phyloP scores from a whole-genome alignment of 2,888 invertebrate species.

The Nymphalis urticae region DNA sequence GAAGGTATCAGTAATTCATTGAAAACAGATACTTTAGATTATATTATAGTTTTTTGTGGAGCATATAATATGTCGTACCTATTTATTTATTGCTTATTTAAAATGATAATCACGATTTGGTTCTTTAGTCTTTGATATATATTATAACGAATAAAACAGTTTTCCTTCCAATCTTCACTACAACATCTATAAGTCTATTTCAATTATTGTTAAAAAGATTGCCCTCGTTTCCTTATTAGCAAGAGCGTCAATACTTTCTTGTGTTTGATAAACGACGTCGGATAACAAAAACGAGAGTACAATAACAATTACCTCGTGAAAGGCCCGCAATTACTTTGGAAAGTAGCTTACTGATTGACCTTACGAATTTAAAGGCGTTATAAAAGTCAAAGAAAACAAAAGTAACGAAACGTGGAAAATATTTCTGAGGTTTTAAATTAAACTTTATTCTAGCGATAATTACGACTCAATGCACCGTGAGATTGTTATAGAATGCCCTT shows the following conservation, averaged over 20 bases:
- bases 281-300: conserved; percentile 68
- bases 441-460: background rate
- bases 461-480: background rate
- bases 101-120: too few species aligned
- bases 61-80: too few species aligned
- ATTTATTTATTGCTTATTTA: too few species aligned
- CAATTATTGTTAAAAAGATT: conserved; percentile 8
- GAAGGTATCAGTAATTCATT: too few species aligned
- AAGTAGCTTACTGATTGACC: conserved; percentile 65
- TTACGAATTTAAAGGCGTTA: conserved; percentile 55
- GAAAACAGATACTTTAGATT: too few species aligned
- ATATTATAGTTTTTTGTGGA: too few species aligned
- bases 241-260: conserved; percentile 44
- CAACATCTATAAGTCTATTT: background rate
- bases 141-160: background rate
- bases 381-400: conserved; percentile 46
- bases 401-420: conserved; percentile 5
- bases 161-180: background rate
- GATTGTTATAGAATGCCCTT: too few species aligned
- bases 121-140: too few species aligned
- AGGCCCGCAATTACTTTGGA: conserved; percentile 69
- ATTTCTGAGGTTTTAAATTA: background rate
- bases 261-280: conserved; percentile 51
- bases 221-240: conserved; percentile 19
- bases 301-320: conserved; percentile 69